Evolutionary conservation across 2,797 vertebrate species (phyloP), one percentile per base, ranked within the genome.

Genomic region (Aldrovandia affinis): DNA sequence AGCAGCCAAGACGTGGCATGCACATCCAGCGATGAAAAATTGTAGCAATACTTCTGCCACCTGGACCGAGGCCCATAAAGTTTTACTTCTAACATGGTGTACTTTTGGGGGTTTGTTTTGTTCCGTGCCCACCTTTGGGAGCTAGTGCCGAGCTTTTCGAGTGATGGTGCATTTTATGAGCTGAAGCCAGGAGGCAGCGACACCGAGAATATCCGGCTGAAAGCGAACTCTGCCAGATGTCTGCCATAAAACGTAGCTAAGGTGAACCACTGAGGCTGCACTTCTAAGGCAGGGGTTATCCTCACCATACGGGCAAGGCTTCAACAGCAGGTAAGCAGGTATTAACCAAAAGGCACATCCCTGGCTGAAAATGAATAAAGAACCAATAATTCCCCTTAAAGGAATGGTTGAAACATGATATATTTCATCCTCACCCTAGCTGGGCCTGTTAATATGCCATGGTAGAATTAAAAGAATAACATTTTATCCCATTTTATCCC

Each of bases 231-330:
- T 61, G 50, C 70, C 82, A 83, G 82, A 78, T 83, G 81, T 57
- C 70, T 57, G 54, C 52, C 25, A 44, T 33, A 47, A 2, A 78
- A 30, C 44, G 33, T 36, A 25, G 81, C 81, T 70, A 47, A 42
- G 57, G n/a, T 73, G 57, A 54, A 70, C 30, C 25, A 78, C 80
- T 81, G 80, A 81, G 54, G 9, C 77, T 14, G 80, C 80, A 77
- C 2, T 50, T 57, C 55, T 54, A 28, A 73, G 44, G 52, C 39
- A 33, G 80, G 55, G 80, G 80, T 78, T 80, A 28, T 33, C 42
- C 81, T n/a, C 50, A 33, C 55, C 85, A 81, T 75, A 80, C 77
- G 85, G 81, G 59, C 36, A 65, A 50, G 75, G 68, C 54, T 81
- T 8, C 12, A n/a, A 25, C 28, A 20, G 22, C 57, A 36, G 61